phyloP scores from a whole-genome alignment of 2,888 invertebrate genomes.

The Epirrhoe tristata region DNA sequence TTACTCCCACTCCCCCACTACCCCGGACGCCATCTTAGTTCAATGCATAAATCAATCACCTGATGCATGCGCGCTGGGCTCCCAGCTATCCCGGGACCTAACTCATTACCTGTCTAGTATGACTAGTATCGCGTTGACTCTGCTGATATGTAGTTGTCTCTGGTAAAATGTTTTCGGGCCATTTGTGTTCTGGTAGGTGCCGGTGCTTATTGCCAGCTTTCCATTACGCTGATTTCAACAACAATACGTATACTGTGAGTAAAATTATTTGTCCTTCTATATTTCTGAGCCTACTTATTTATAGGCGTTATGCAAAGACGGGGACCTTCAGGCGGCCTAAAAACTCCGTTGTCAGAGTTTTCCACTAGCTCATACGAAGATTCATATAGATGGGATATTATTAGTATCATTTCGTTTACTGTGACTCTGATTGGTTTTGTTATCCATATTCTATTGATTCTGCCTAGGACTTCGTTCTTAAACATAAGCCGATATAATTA shows the following conservation, averaged over 20 bases:
- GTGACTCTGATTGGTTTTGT: not conserved
- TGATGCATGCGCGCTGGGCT: conserved; percentile 53
- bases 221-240: conserved; percentile 17
- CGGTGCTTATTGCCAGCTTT: not conserved
- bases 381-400: no score
- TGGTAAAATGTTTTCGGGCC: conserved; percentile 8
- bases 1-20: not conserved
- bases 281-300: no score
- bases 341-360: no score
- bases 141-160: conserved; percentile 12
- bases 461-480: not conserved
- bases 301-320: no score
- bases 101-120: conserved; percentile 11
- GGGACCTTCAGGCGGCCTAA: no score
- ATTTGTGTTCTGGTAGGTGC: not conserved
- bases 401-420: no score
- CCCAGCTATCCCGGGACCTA: conserved; percentile 22
- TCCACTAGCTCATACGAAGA: no score
- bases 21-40: conserved; percentile 29
- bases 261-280: no score
- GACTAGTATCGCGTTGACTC: conserved; percentile 3
- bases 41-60: conserved; percentile 52
- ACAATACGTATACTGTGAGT: conserved; percentile 29
- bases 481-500: not conserved
- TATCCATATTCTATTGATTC: not conserved